phyloP scores from a whole-genome alignment of 2,888 invertebrate species.

The Euzophera pinguis region DNA sequence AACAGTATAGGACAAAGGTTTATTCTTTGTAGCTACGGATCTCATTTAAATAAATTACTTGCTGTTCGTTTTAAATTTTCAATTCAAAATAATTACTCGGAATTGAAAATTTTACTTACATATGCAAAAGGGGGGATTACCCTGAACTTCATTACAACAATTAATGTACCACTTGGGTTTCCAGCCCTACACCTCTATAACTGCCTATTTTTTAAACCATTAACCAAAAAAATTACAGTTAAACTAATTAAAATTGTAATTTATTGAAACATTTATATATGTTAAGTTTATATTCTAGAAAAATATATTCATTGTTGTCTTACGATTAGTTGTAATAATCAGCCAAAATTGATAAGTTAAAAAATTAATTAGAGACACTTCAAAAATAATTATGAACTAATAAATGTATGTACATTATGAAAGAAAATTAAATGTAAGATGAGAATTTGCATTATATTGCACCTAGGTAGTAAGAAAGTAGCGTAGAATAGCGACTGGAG shows the following conservation, averaged over 20 bases:
- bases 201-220: neutral
- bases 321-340: constrained; percentile 30
- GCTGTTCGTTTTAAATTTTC: too few relatives aligned
- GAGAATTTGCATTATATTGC: constrained; percentile 68
- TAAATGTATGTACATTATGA: constrained; percentile 51
- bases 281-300: constrained; percentile 27
- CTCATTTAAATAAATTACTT: too few relatives aligned
- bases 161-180: neutral
- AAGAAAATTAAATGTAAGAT: constrained; percentile 42
- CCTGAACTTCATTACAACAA: too few relatives aligned
- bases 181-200: neutral
- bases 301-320: constrained; percentile 27
- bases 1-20: too few relatives aligned
- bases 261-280: constrained; percentile 19
- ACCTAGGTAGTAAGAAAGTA: constrained; percentile 68
- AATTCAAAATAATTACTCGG: too few relatives aligned
- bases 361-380: constrained; percentile 35
- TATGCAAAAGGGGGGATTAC: too few relatives aligned
- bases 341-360: constrained; percentile 36
- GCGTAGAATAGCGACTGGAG: constrained; percentile 53
- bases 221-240: neutral
- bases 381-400: constrained; percentile 36
- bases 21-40: too few relatives aligned
- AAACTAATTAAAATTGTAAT: constrained; percentile 11
- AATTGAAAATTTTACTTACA: too few relatives aligned